Evolutionary conservation across 2,797 vertebrate species (phyloP).

Genomic region (Bufotes viridis): DNA sequence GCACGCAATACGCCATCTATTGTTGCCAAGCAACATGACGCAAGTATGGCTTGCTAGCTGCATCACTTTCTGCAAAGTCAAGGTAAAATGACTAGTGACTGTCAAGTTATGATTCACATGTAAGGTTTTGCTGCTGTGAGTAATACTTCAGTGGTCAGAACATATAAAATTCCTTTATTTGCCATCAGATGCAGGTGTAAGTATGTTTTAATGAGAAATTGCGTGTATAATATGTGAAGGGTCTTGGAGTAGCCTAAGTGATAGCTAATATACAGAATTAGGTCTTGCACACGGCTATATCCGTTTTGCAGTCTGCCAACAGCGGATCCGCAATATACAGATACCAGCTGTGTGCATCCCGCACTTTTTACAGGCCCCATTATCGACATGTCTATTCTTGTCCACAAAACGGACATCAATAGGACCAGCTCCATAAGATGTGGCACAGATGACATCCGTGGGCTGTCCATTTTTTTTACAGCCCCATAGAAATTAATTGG

Average conservation of each 20-base stretch:
- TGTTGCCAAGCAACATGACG: conserved; percentile 45
- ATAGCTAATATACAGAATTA: not conserved
- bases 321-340: too few relatives aligned
- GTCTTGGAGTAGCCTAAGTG: not conserved
- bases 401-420: too few relatives aligned
- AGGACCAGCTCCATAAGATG: too few relatives aligned
- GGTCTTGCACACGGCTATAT: too few relatives aligned
- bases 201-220: not conserved
- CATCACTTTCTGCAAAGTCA: conserved; percentile 40
- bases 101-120: conserved; percentile 41
- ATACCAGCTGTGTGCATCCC: too few relatives aligned
- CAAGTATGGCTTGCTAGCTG: not conserved
- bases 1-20: conserved; percentile 22
- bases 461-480: too few relatives aligned
- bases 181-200: not conserved
- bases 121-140: conserved; percentile 10
- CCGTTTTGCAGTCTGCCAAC: too few relatives aligned
- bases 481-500: too few relatives aligned
- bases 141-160: conserved; percentile 3
- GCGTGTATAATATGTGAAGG: not conserved
- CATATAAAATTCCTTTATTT: not conserved
- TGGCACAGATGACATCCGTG: too few relatives aligned
- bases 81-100: conserved; percentile 43
- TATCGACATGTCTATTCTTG: too few relatives aligned
- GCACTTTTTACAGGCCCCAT: too few relatives aligned